These are phyloP conservation scores for Magallana nippona DNA, from an alignment of 2,888 invertebrate species.

Conservation along the genomic window DNA sequence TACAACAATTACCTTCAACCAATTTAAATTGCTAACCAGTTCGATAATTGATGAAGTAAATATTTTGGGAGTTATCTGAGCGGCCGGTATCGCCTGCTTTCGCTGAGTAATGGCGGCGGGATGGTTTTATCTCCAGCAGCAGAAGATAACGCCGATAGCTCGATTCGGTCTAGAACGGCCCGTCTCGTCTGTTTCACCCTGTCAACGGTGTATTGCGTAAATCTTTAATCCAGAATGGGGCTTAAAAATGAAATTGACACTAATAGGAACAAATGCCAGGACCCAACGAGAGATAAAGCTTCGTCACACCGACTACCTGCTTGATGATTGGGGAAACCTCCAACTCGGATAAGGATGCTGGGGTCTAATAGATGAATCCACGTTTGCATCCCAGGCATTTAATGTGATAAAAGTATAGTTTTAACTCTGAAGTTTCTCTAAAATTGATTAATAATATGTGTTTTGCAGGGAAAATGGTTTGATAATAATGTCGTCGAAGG, in stretches of 20 bases:
- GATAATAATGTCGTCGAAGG: too few species aligned
- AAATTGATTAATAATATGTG: too few species aligned
- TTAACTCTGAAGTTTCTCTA: neutral
- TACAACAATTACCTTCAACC: constrained; percentile 35
- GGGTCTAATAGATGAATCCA: constrained; percentile 9
- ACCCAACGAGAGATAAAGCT: constrained; percentile 25
- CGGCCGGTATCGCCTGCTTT: constrained; percentile 30
- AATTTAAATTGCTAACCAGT: constrained; percentile 44
- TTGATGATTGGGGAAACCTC: constrained; percentile 8
- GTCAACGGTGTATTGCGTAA: constrained; percentile 40
- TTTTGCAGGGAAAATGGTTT: too few species aligned
- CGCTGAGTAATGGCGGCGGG: constrained; percentile 38
- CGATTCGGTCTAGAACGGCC: constrained; percentile 21
- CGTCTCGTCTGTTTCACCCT: constrained; percentile 25
- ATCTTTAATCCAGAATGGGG: constrained; percentile 29
- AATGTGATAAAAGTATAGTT: constrained; percentile 6
- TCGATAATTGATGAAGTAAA: constrained; percentile 42
- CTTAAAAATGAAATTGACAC: constrained; percentile 46
- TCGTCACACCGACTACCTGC: constrained; percentile 33
- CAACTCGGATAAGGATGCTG: constrained; percentile 15
- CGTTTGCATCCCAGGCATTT: constrained; percentile 7
- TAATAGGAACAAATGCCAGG: constrained; percentile 41
- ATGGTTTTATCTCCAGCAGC: constrained; percentile 36
- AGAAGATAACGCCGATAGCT: constrained; percentile 40
- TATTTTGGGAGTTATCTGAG: constrained; percentile 42